Base-by-base conservation (phyloP, 2,888 invertebrate species). In the Nezara viridula region DNA sequence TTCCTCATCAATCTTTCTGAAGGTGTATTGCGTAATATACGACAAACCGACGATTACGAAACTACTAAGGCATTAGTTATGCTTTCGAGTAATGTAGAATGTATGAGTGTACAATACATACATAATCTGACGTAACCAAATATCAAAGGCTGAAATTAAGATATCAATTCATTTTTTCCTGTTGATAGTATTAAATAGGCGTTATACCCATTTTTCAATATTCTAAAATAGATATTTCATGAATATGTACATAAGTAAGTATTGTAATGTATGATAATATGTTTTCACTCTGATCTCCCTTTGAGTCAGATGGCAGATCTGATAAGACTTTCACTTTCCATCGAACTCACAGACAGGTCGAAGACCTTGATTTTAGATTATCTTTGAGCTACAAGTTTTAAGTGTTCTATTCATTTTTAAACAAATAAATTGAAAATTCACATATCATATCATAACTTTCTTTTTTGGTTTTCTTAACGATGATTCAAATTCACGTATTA, bases 271-370 rank as follows among this genome's bases (percentile, higher is more conserved):
- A 73, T 73, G 66, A 73, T 73, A 73, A 73, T 19, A 37, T 19
- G 37, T 73, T 73, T 73, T 73, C 37, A 19, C 66, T 14, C 66
- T 21, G 6, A 4, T 73, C 32, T 73, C 66, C 66, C 7, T 73
- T 21, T 6, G 24, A 37, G 37, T 73, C 37, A 21, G 66, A 21
- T 19, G 37, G 66, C 32, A 37, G 32, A 19, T 73, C 37, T 73
- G 16, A 60, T 27, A 73, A 73, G 7, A 73, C 66, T 73, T 73
- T 73, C 66, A 19, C 66, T 73, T 73, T 73, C 37, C 66, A 73
- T 37, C 66, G 66, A 73, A 37, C 37, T 37, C 66, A 24, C 14
- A 12, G 37, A 73, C 3, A 7, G 37, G 66, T 37, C 66, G 19
- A 73, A 37, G 32, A 37, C 37, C 66, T 32, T 73, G 66, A 73